Base-by-base conservation (phyloP, 2,888 invertebrate species). In the Dysmachus trigonus region DNA sequence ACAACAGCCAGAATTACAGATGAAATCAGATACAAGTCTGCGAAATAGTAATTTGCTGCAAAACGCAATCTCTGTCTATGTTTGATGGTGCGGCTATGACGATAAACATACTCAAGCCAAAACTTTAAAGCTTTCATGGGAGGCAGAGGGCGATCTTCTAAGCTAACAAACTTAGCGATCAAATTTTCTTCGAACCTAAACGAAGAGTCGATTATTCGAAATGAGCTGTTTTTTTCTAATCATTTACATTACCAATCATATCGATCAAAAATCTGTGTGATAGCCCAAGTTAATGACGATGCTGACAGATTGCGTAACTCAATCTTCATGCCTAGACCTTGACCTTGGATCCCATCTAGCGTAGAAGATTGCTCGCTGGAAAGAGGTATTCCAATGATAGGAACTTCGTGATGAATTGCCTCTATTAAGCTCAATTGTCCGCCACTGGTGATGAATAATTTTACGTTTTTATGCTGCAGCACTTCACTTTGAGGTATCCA, bases 401-500 rank as follows among this genome's bases (percentile, higher is more conserved):
- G 88, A 10, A 87, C 82, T 74, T 85, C 87, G 77, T 87, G 85
- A 74, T 87, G 85, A 33, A 88, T 83, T 38, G 86, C 77, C 74
- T 88, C 88, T 33, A 85, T 86, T 33, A 87, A 22, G 31, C 88
- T 88, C 35, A 88, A 83, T 18, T 79, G 27, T 27, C 88, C 88
- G 31, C 88, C 86, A 62, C 86, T 86, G 8, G 87, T 87, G 18
- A 88, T 85, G 30, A 87, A 87, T 18, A 87, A 71, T 81, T 87
- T 87, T 4, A 88, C 73, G 76, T 88, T 88, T 33, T 85, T 33
- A 86, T 88, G 88, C 10, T 81, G 47, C 6, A 88, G 38, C 22
- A 88, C 73, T 77, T 86, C 86, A 41, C 81, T 85, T 47, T 88
- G 88, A 33, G 88, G 88, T 30, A 87, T 38, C 87, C 87, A 87